Base-by-base conservation (phyloP, 2,113 vertebrate genomes). In the Onychostruthus taczanowskii region DNA sequence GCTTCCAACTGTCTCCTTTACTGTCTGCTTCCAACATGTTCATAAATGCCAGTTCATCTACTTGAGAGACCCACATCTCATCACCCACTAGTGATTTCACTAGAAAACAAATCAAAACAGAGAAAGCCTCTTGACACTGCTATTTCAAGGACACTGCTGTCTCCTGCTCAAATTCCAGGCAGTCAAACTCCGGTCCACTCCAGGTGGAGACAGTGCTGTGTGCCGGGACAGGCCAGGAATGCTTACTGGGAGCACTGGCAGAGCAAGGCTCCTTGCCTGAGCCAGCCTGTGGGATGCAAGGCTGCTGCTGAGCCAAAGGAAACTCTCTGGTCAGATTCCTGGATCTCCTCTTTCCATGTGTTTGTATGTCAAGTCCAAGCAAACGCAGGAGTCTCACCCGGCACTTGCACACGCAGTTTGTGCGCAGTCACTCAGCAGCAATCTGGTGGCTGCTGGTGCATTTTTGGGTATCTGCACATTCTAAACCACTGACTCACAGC, bases 401-500 rank as follows among this genome's bases (percentile, higher is more conserved):
- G 39, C 55, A 3, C 75, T 90, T 23, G 62, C 84, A 84, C 56
- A 69, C 15, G 6, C 77, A 58, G 76, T 58, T 47, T 52, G 59
- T 39, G 44, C 31, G 13, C 86, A 87, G 59, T 73, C 68, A n/a
- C 82, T 59, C 88, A 9, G 90, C 15, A 82, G 74, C 88, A 4
- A 63, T 44, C 6, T 30, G 26, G 56, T 58, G 73, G 77, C 39
- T 53, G 69, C 85, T 87, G 85, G 66, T 88, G 85, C 67, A 35
- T 85, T 95, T 95, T 52, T 75, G 86, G 68, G 70, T 77, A 83
- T 83, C 87, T 95, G 63, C 76, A 61, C 79, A 80, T 94, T 92
- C 75, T 87, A 37, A 58, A 70, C 26, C 86, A 56, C 67, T 95
- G 91, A 95, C 91, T 94, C 78, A 78, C 61, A 67, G 85, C 82